Percentiles rank a stretch among this genome's conserved stretches.
Conservation (phyloP, 2,888 invertebrate genomes). For the Drosophila kambysellisi region DNA sequence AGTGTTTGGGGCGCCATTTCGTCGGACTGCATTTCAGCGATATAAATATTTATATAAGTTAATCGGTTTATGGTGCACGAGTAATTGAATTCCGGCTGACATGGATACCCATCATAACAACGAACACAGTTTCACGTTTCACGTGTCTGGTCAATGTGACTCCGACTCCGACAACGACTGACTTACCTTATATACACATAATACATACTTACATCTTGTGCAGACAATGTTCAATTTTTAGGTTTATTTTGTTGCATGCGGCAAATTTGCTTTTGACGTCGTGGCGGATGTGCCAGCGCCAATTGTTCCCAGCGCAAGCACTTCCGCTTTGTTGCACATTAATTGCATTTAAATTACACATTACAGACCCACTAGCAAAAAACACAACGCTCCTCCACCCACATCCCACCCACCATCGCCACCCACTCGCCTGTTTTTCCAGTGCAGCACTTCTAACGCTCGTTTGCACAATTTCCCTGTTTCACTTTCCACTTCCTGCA, state of each 20-base stretch:
- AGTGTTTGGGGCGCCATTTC: constrained; percentile 17
- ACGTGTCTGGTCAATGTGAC: constrained; percentile 24
- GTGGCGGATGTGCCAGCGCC: constrained; percentile 61
- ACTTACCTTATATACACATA: neutral
- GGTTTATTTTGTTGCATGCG: constrained; percentile 26
- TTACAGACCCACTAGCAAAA: constrained; percentile 42
- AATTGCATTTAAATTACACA: constrained; percentile 78
- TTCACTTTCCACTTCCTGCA: constrained; percentile 64
- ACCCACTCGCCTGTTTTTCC: neutral
- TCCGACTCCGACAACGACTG: neutral
- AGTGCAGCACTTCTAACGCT: constrained; percentile 46
- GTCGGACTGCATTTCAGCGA: constrained; percentile 66
- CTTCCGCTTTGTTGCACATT: constrained; percentile 75
- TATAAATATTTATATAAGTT: constrained; percentile 80
- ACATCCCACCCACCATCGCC: neutral
- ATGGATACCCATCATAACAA: constrained; percentile 24
- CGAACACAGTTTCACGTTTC: constrained; percentile 8
- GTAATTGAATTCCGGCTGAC: constrained; percentile 72
- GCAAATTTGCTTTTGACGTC: constrained; percentile 39
- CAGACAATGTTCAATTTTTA: neutral
- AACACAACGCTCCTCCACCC: neutral
- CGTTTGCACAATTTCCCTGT: constrained; percentile 59
- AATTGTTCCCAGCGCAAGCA: constrained; percentile 46
- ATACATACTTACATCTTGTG: neutral
- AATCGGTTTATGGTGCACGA: constrained; percentile 78